Base-by-base conservation (phyloP, 2,797 vertebrate genomes). In the Myotis myotis region DNA sequence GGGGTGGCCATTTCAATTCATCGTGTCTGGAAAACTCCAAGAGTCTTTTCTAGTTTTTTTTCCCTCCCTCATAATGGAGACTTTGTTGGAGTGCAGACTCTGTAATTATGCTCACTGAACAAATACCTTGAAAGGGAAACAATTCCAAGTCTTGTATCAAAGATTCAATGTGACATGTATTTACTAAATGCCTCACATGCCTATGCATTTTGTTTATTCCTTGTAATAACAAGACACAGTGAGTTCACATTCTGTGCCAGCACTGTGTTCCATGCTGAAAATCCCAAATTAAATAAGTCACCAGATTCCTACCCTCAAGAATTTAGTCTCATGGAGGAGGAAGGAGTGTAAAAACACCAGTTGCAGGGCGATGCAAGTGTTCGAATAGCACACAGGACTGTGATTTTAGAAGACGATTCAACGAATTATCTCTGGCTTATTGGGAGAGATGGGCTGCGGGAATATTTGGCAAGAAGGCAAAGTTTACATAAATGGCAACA, bases 51-150 rank as follows among this genome's bases (percentile, higher is more conserved):
- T 71, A 41, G 17, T 36, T 82, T 92, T 44, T 44, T 88, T 49
- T 6, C 9, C 19, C 55, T 76, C 11, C 6, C 20, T 49, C 20
- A 51, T 66, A 80, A 72, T 23, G 53, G 85, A 92, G 72, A 92
- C 36, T 82, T 87, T 49, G 47, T 79, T 92, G 49, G 44, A 30
- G 28, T 78, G 25, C 19, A 33, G 23, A 36, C 70, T 88, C 84
- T 90, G 13, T 82, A 89, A 78, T 92, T 93, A 71, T 41, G 78
- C 70, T 93, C 17, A 25, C 62, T 86, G 79, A 75, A 88, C 85
- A 86, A 95, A 83, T 88, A 96, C 57, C 86, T 96, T 60, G 78
- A 90, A 88, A 96, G 33, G 82, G 47, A 96, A 88, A 38, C 85
- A 55, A 93, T 94, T 96, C 66, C 70, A 51, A 82, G 30, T 90